Evolutionary conservation across 2,113 vertebrate species (phyloP).

Genomic region (Neoarius graeffei): DNA sequence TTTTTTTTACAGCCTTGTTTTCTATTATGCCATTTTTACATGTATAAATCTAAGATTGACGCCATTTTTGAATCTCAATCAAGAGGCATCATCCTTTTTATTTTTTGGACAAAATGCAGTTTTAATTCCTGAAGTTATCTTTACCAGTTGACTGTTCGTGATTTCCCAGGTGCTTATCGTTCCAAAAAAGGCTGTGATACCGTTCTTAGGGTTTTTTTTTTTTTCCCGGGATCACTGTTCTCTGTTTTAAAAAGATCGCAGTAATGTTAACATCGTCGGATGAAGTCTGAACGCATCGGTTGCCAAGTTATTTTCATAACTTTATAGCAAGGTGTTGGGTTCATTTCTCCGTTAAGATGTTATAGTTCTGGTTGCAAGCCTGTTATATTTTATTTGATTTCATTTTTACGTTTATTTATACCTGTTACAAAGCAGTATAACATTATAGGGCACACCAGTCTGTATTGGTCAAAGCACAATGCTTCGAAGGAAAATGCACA

Average conservation of each 20-base stretch:
- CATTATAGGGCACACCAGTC: neutral
- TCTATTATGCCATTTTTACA: constrained; percentile 6
- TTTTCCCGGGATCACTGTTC: neutral
- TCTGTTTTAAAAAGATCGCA: neutral
- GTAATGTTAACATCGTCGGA: neutral
- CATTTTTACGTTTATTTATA: constrained; percentile 31
- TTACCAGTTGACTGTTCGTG: constrained; percentile 13
- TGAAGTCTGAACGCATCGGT: neutral
- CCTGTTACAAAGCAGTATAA: constrained; percentile 42
- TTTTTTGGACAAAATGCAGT: neutral
- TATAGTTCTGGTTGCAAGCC: neutral
- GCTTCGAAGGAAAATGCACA: constrained; percentile 7
- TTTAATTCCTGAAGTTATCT: neutral
- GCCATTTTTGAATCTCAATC: neutral
- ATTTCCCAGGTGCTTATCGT: constrained; percentile 31
- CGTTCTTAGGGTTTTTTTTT: neutral
- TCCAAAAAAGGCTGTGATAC: neutral
- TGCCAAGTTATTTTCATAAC: neutral
- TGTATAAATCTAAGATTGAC: neutral
- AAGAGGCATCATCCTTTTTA: neutral
- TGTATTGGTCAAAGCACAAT: neutral
- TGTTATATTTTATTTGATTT: neutral
- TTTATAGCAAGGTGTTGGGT: neutral
- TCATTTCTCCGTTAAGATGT: neutral
- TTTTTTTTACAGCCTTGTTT: neutral